These are phyloP conservation scores for Forbesichthys papilliferus DNA, from an alignment of 2,113 vertebrate genomes.

Conservation along the genomic window DNA sequence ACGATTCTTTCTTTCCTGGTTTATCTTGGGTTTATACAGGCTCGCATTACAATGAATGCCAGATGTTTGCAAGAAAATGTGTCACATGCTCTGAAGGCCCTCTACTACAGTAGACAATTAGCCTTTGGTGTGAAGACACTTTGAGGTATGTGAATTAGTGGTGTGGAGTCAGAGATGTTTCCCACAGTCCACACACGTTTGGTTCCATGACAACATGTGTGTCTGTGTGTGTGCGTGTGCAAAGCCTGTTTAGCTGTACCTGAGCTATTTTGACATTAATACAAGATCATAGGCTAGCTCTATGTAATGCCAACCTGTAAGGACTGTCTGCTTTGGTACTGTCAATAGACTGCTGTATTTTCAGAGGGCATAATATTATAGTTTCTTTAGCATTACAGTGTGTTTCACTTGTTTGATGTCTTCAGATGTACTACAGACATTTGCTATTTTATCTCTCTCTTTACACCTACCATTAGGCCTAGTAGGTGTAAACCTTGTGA, in stretches of 20 bases:
- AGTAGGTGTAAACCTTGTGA: not conserved
- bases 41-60: not conserved
- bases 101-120: not conserved
- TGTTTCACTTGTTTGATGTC: too few relatives aligned
- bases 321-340: not conserved
- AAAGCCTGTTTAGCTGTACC: not conserved
- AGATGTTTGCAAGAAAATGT: slow-evolving; percentile 31
- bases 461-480: not conserved
- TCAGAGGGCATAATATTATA: not conserved
- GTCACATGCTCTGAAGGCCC: slow-evolving; percentile 26
- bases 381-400: too few relatives aligned
- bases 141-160: not conserved
- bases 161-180: slow-evolving; percentile 26
- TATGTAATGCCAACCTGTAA: not conserved
- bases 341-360: not conserved
- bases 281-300: not conserved
- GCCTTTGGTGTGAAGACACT: not conserved
- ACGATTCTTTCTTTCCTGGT: not conserved
- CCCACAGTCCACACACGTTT: slow-evolving; percentile 54
- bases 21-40: slow-evolving; percentile 18
- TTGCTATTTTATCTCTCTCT: not conserved
- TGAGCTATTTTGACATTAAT: slow-evolving; percentile 18
- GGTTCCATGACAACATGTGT: slow-evolving; percentile 66
- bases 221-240: not conserved
- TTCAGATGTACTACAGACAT: not conserved